phyloP scores from a whole-genome alignment of 2,888 invertebrate genomes.

The Phanerotoma sp. region DNA sequence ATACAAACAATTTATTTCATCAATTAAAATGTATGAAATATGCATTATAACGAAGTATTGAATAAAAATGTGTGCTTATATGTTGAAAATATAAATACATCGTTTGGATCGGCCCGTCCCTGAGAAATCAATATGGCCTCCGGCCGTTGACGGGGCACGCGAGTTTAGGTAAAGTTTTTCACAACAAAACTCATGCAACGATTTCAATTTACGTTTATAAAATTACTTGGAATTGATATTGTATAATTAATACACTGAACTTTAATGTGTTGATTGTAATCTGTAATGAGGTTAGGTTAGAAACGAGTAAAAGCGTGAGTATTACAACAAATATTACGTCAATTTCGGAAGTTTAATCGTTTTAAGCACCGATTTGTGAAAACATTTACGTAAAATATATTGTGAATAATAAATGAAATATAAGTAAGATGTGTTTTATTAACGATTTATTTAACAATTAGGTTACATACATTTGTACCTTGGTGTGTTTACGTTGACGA shows the following conservation, averaged over 20 bases:
- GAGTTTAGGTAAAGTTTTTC: constrained; percentile 29
- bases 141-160: constrained; percentile 35
- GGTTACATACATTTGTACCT: no score
- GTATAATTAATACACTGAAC: background rate
- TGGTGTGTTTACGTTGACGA: no score
- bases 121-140: constrained; percentile 45
- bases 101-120: constrained; percentile 38
- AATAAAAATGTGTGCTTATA: background rate
- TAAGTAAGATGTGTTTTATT: no score
- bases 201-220: background rate
- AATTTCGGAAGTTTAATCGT: background rate
- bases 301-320: background rate
- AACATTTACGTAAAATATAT: no score
- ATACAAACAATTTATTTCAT: no score
- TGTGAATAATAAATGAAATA: no score
- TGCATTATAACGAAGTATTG: background rate
- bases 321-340: background rate
- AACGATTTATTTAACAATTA: no score
- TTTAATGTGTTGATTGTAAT: background rate
- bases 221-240: background rate
- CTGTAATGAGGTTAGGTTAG: background rate
- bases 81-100: constrained; percentile 25
- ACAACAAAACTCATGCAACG: constrained; percentile 7
- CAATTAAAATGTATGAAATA: background rate
- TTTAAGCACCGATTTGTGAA: no score